Conservation (phyloP, 1,140 invertebrate species). For the Pogonus chalceus region DNA sequence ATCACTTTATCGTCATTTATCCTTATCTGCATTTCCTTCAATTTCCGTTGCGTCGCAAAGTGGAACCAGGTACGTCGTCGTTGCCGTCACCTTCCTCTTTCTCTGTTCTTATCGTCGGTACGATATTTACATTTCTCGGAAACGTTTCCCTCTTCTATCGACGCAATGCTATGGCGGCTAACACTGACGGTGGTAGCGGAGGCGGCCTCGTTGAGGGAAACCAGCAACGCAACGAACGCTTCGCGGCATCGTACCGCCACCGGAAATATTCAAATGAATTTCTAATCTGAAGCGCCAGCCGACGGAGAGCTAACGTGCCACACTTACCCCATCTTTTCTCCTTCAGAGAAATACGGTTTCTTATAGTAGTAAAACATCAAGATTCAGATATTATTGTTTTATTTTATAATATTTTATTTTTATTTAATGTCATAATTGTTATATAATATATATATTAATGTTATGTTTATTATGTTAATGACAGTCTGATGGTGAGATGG, state of each 20-base stretch:
- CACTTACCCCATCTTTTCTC: not conserved
- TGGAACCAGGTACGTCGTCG: conserved; percentile 9
- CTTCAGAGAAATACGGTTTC: not conserved
- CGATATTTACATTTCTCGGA: conserved; percentile 20
- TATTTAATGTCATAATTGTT: too few species aligned
- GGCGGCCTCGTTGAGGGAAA: too few species aligned
- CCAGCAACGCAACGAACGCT: conserved; percentile 6
- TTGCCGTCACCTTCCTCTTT: conserved; percentile 11
- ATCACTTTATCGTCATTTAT: conserved; percentile 21
- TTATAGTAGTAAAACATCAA: too few species aligned
- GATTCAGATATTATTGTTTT: too few species aligned
- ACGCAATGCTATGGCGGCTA: conserved; percentile 2
- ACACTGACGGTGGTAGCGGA: too few species aligned
- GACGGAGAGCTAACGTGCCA: not conserved
- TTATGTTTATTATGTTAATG: too few species aligned
- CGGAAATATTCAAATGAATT: conserved; percentile 21
- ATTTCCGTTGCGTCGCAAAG: conserved; percentile 13
- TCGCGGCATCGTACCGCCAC: conserved; percentile 7
- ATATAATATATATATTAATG: too few species aligned
- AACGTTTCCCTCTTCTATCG: not conserved
- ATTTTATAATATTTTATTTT: too few species aligned
- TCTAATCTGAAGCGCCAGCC: conserved; percentile 14
- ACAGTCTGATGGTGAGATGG: too few species aligned
- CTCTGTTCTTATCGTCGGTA: conserved; percentile 6
- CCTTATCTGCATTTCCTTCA: conserved; percentile 20